Conservation (phyloP, 2,797 vertebrate genomes). For the Sebastes diaconus region DNA sequence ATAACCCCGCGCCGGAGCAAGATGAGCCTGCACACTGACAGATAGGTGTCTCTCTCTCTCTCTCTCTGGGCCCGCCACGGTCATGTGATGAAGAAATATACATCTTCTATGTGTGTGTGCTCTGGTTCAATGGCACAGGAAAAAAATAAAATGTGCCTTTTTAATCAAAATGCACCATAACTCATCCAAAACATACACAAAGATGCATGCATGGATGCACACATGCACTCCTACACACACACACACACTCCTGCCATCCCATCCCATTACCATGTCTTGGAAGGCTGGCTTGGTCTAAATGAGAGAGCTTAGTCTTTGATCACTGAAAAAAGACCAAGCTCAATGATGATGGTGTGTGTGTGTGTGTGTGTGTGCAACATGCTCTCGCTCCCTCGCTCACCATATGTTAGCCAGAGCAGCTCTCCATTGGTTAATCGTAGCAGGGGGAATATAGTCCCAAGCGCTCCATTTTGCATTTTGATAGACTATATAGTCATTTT, state of each 20-base stretch:
- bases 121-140: neutral
- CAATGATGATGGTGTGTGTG: neutral
- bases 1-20: conserved; percentile 56
- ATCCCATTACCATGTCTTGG: conserved; percentile 40
- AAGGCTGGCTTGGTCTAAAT: conserved; percentile 42
- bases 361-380: neutral
- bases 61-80: neutral
- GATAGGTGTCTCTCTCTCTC: conserved; percentile 33
- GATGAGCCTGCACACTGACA: conserved; percentile 50
- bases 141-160: neutral
- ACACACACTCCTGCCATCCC: neutral
- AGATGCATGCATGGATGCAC: neutral
- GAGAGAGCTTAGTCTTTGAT: conserved; percentile 59
- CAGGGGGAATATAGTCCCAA: conserved; percentile 42
- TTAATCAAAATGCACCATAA: neutral
- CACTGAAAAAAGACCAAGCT: conserved; percentile 27
- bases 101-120: neutral
- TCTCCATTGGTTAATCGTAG: conserved; percentile 42
- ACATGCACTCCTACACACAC: neutral
- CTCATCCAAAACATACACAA: neutral
- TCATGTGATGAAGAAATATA: conserved; percentile 30
- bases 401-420: conserved; percentile 58
- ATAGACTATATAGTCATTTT: conserved; percentile 56
- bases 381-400: conserved; percentile 9
- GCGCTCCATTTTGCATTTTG: conserved; percentile 62